A percentile compares a stretch with the other conserved stretches of the same genome.
phyloP scores from a whole-genome alignment of 2,797 vertebrate genomes.

The Gymnocypris eckloni region DNA sequence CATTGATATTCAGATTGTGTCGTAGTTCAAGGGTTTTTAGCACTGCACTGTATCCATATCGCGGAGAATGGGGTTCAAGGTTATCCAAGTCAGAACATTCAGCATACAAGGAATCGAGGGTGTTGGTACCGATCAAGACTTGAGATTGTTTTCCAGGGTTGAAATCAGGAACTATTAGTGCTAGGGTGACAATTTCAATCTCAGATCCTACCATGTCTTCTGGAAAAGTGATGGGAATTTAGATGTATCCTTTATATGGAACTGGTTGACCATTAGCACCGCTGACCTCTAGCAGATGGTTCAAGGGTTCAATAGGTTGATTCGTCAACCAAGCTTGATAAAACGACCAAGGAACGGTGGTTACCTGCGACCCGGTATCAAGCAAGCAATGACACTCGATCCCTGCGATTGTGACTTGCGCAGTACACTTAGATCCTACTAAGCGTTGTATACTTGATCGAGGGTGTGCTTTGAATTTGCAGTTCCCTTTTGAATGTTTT shows the following conservation, averaged over 20 bases:
- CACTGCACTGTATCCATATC: not conserved
- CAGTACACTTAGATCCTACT: constrained; percentile 21
- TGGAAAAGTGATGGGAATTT: not conserved
- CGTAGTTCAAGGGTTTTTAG: not conserved
- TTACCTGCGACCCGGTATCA: constrained; percentile 27
- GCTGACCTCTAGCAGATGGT: constrained; percentile 27
- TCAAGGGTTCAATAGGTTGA: not conserved
- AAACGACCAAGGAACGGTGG: constrained; percentile 9
- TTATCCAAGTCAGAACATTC: not conserved
- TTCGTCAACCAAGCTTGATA: not conserved
- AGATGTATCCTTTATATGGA: constrained; percentile 7
- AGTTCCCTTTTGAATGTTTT: not conserved
- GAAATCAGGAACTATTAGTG: constrained; percentile 10
- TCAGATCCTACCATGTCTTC: constrained; percentile 17
- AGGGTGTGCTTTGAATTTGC: not conserved
- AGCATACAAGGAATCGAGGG: not conserved
- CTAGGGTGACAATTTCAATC: constrained; percentile 7
- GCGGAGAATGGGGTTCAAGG: not conserved
- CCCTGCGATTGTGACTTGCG: not conserved
- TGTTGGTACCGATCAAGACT: constrained; percentile 25
- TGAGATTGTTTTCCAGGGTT: not conserved
- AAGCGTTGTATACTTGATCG: not conserved
- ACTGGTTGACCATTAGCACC: constrained; percentile 31
- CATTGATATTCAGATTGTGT: not conserved
- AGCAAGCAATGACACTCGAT: not conserved